phyloP scores from a whole-genome alignment of 2,888 invertebrate genomes.

The Ditula angustiorana region DNA sequence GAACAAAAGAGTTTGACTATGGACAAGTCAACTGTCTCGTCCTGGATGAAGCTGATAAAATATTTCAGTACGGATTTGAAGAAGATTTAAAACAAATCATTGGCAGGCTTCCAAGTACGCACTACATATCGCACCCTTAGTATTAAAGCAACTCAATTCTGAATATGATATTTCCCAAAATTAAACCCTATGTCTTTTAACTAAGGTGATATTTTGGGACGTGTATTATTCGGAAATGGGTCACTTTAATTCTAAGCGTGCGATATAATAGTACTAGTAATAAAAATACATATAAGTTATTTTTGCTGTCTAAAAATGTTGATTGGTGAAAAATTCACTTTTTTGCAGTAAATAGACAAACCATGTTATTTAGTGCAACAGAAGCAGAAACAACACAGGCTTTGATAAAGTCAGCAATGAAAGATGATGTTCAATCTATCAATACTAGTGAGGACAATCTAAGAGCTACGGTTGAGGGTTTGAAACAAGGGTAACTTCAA shows the following conservation, averaged over 20 bases:
- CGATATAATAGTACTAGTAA: no score
- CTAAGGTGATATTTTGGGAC: no score
- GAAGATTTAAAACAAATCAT: conserved; percentile 98
- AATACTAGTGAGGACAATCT: conserved; percentile 95
- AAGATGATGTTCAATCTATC: conserved; percentile 94
- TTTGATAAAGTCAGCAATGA: conserved; percentile 93
- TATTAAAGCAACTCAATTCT: no score
- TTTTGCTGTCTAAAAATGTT: background rate
- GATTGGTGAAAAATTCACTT: background rate
- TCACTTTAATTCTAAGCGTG: no score
- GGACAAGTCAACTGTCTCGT: conserved; percentile 95
- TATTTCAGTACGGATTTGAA: conserved; percentile 98
- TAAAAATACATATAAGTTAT: background rate
- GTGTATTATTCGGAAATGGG: no score
- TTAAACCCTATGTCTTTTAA: no score
- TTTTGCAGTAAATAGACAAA: conserved; percentile 93
- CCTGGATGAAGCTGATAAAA: conserved; percentile 98
- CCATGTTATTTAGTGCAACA: conserved; percentile 99
- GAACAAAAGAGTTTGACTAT: conserved; percentile 95
- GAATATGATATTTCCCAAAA: no score
- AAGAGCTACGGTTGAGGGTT: conserved; percentile 92
- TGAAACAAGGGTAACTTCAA: conserved; percentile 90
- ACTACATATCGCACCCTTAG: no score
- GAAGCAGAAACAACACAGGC: conserved; percentile 96
- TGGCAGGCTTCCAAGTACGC: conserved; percentile 95